Conservation (phyloP, 2,888 invertebrate species). For the Thera obeliscata region DNA sequence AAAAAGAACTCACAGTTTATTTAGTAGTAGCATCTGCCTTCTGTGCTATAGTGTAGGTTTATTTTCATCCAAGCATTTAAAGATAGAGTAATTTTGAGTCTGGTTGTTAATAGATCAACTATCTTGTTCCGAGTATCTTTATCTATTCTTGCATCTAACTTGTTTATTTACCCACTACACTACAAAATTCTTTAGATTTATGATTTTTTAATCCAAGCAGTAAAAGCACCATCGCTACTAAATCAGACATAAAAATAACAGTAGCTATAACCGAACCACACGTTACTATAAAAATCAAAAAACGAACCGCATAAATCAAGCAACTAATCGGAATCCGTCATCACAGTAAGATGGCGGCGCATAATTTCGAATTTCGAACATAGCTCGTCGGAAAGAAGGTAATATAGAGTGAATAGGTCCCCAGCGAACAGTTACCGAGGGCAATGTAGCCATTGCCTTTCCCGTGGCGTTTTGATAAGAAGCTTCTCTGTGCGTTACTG, state of each 20-base stretch:
- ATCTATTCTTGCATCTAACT: too few relatives aligned
- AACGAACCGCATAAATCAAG: conserved; percentile 47
- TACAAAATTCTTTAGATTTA: too few relatives aligned
- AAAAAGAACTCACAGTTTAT: too few relatives aligned
- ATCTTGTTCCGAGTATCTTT: too few relatives aligned
- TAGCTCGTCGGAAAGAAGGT: conserved; percentile 61
- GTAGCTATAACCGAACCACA: background rate
- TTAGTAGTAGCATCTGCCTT: too few relatives aligned
- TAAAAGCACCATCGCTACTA: background rate
- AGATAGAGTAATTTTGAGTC: too few relatives aligned
- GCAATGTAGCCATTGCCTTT: conserved; percentile 57
- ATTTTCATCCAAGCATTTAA: too few relatives aligned
- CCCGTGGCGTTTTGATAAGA: conserved; percentile 66
- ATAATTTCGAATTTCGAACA: conserved; percentile 65
- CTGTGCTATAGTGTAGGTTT: background rate
- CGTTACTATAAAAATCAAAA: background rate
- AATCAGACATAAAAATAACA: background rate
- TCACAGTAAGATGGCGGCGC: conserved; percentile 65
- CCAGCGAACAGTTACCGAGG: conserved; percentile 63
- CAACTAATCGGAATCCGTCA: conserved; percentile 68
- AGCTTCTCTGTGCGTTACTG: conserved; percentile 53
- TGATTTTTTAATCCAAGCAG: background rate
- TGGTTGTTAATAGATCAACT: too few relatives aligned
- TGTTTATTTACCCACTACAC: too few relatives aligned
- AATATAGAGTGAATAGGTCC: conserved; percentile 67